Base-by-base conservation (phyloP, 2,797 vertebrate genomes). In the Hydrolagus colliei region DNA sequence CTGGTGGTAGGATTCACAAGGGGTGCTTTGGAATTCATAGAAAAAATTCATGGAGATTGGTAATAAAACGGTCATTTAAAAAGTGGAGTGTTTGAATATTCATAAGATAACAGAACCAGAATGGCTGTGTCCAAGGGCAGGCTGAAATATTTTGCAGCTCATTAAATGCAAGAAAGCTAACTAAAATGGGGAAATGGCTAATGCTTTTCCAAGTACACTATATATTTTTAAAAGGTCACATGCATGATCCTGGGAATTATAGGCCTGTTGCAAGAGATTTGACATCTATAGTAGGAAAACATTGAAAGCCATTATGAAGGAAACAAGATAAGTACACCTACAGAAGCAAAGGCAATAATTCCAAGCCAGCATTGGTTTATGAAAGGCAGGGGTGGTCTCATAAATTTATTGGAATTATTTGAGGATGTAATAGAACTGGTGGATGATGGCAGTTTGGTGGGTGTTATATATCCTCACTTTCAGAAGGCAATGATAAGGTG, bases 401-500 rank as follows among this genome's bases (percentile, higher is more conserved):
- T 8, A 68, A 82, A 68, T 8, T 11, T 71, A 35, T 41, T 52
- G 32, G 32, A 71, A 84, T 84, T 68, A 32, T 84, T 84, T 20
- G 32, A 84, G 16, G 10, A 71, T 71, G 2, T n/a, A 71, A 18
- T 35, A 71, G 65, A 82, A 68, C 27, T 18, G 35, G 65, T 9
- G 3, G 16, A 32, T 80, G 14, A 68, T 68, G 65, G 71, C 79
- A 71, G 2, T 52, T 27, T 84, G 20, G 65, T 82, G 32, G 22
- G 41, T 68, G 27, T 4, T 41, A 84, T 79, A 59, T 84, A 71
- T 41, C 27, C 71, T 71, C 27, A 84, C 41, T 84, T 52, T 84
- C 65, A 84, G 32, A 35, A 84, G 65, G 18, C 62, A 52, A 68
- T 84, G 35, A 84, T 84, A 63, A 84, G 32, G 65, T 68, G 65